These are phyloP conservation scores for Rhynchomys soricoides DNA, from an alignment of 2,113 vertebrate species.

Conservation along the genomic window DNA sequence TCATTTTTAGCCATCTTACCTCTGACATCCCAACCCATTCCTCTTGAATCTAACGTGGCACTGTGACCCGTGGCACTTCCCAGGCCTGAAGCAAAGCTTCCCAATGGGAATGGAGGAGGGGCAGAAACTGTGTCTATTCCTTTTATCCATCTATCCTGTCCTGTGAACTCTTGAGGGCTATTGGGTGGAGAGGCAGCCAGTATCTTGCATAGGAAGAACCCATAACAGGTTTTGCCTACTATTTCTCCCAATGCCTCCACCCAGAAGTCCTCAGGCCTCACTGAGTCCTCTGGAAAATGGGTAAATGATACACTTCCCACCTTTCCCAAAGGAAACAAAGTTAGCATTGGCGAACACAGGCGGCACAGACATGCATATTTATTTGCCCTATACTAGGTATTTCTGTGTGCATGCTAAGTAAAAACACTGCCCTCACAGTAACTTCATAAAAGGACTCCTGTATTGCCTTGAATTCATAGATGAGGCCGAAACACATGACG, in stretches of 20 bases:
- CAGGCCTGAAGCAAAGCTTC: not conserved
- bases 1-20: rapidly evolving
- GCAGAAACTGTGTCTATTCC: rapidly evolving
- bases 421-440: not conserved
- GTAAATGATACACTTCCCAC: not conserved
- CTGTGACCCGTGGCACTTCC: rapidly evolving
- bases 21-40: not conserved
- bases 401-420: not conserved
- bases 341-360: not conserved
- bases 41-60: rapidly evolving
- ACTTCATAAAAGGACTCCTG: not conserved
- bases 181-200: rapidly evolving
- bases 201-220: not conserved
- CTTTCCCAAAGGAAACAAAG: not conserved
- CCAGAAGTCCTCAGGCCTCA: not conserved
- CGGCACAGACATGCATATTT: not conserved
- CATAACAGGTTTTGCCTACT: not conserved
- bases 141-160: not conserved
- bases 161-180: not conserved
- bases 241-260: not conserved
- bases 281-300: not conserved
- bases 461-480: not conserved
- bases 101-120: rapidly evolving
- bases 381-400: not conserved
- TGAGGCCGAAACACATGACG: not conserved